phyloP scores from a whole-genome alignment of 2,888 invertebrate genomes.

The Drosophila meridionalis region DNA sequence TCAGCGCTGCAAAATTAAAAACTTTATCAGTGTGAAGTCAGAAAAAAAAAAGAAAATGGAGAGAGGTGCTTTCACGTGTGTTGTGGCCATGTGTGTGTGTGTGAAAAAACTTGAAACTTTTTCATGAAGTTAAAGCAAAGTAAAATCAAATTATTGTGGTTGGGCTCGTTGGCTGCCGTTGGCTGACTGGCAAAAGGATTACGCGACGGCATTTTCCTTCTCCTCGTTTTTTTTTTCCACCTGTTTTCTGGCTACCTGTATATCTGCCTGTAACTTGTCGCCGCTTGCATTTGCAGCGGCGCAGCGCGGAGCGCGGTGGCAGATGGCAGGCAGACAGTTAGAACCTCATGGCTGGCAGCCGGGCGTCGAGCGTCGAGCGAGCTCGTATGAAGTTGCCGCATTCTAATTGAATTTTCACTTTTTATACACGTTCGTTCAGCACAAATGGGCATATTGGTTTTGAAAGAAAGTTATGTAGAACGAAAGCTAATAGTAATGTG shows the following conservation, averaged over 20 bases:
- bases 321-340: constrained; percentile 53
- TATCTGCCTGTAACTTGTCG: constrained; percentile 62
- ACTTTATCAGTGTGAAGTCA: constrained; percentile 65
- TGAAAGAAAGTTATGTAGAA: no score
- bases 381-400: constrained; percentile 73
- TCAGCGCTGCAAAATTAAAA: constrained; percentile 75
- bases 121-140: constrained; percentile 81
- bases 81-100: constrained; percentile 9
- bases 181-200: constrained; percentile 72
- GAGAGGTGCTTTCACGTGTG: constrained; percentile 36
- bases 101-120: constrained; percentile 75
- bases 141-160: constrained; percentile 80
- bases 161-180: constrained; percentile 48
- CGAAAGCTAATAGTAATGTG: not conserved
- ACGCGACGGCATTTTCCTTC: constrained; percentile 45
- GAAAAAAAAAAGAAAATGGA: constrained; percentile 10
- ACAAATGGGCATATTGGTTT: not conserved
- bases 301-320: constrained; percentile 1
- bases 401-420: constrained; percentile 80
- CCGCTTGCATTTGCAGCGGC: constrained; percentile 54
- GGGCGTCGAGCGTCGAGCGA: constrained; percentile 47
- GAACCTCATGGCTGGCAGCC: constrained; percentile 53
- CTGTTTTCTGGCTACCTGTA: constrained; percentile 14
- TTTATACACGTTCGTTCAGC: constrained; percentile 19
- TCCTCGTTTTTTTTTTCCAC: not conserved